Evolutionary conservation across 1,140 invertebrate species (phyloP).

Genomic region (Drosophila albomicans): DNA sequence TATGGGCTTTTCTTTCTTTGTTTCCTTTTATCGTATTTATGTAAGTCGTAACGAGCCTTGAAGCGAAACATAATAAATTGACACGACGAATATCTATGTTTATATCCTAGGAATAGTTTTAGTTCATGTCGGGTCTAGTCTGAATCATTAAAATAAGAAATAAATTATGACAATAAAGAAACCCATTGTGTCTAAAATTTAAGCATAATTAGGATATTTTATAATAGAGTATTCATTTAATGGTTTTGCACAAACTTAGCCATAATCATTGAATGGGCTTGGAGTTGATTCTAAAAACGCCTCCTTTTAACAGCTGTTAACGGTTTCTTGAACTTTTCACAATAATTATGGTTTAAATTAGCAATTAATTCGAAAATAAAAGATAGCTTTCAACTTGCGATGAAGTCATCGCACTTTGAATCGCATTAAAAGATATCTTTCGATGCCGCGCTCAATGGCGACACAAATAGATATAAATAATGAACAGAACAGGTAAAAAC

Average conservation of each 20-base stretch:
- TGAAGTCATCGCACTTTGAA: constrained; percentile 22
- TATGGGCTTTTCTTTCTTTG: constrained; percentile 42
- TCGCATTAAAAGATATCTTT: constrained; percentile 9
- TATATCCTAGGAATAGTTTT: constrained; percentile 7
- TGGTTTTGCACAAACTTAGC: not conserved
- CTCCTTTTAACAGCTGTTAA: not conserved
- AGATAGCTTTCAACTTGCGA: constrained; percentile 6
- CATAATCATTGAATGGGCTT: not conserved
- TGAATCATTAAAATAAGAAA: constrained; percentile 29
- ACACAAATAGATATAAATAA: constrained; percentile 3
- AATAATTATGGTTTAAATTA: not conserved
- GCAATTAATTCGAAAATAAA: constrained; percentile 8
- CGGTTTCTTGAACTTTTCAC: not conserved
- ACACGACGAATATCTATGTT: constrained; percentile 4
- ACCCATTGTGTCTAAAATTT: not conserved
- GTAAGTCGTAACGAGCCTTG: constrained; percentile 37
- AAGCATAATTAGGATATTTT: constrained; percentile 4
- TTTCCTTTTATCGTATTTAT: constrained; percentile 45
- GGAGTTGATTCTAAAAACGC: no score
- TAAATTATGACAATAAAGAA: constrained; percentile 11
- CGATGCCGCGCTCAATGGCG: not conserved
- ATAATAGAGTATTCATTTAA: not conserved
- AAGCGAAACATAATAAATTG: constrained; percentile 37
- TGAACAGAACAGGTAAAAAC: constrained; percentile 8
- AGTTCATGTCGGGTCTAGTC: constrained; percentile 18